Evolutionary conservation across 2,113 vertebrate species (phyloP).

Genomic region (Diphyllodes magnificus): DNA sequence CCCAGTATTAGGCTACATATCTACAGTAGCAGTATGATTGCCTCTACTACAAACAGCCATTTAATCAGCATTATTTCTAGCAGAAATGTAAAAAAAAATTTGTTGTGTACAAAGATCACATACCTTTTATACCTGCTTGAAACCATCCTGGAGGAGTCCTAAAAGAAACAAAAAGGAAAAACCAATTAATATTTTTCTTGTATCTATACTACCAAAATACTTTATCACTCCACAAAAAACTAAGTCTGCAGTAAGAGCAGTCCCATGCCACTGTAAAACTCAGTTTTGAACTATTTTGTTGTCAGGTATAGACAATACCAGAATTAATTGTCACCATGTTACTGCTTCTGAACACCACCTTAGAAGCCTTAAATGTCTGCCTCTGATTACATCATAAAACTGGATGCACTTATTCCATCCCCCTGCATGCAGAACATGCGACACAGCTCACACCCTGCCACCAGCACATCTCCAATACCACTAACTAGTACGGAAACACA

Average conservation of each 20-base stretch:
- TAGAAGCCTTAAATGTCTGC: not conserved
- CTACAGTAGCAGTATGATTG: not conserved
- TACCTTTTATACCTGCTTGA: conserved; percentile 88
- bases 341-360: not conserved
- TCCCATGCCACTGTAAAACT: not conserved
- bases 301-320: not conserved
- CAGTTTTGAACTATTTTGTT: not conserved
- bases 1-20: not conserved
- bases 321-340: not conserved
- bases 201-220: not conserved
- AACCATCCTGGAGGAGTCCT: conserved; percentile 85
- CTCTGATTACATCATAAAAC: not conserved
- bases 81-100: not conserved
- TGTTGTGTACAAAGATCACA: conserved; percentile 17
- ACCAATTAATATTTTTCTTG: not conserved
- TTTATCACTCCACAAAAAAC: not conserved
- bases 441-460: not conserved
- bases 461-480: not conserved
- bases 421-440: not conserved
- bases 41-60: not conserved
- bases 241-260: not conserved
- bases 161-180: conserved; percentile 52
- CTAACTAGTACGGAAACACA: accelerated
- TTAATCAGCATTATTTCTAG: not conserved
- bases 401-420: not conserved